Percentiles rank a stretch among this genome's conserved stretches.
Conservation (phyloP, 37 sponge, comb jelly and placozoan genomes). For the Bolinopsis microptera region DNA sequence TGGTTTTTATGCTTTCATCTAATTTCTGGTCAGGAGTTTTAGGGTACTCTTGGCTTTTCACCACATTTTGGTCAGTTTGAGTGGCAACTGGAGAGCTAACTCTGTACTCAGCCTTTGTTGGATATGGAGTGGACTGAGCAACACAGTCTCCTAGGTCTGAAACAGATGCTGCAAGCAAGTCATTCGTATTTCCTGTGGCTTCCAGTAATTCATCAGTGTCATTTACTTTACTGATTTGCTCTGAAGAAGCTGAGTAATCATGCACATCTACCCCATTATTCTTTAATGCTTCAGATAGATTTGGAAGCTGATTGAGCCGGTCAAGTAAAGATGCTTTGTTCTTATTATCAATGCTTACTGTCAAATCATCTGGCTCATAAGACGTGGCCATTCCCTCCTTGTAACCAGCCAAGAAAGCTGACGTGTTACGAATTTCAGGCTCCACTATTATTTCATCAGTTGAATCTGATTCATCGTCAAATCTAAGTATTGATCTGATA, state of each 20-base stretch:
- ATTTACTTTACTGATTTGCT: neutral
- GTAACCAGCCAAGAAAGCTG: constrained; percentile 3
- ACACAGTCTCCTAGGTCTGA: constrained; percentile 2
- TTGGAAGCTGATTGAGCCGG: neutral
- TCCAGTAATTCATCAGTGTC: neutral
- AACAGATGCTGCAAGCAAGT: neutral
- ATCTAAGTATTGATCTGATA: neutral
- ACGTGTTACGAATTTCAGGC: neutral
- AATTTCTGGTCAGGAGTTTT: constrained; percentile 5
- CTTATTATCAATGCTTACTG: neutral
- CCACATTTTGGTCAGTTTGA: neutral
- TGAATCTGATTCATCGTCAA: too few relatives aligned
- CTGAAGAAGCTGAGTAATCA: neutral
- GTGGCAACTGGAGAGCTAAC: neutral
- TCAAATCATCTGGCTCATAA: neutral
- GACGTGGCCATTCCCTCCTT: neutral
- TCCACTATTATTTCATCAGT: neutral
- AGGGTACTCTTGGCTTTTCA: too few relatives aligned
- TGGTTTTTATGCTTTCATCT: constrained; percentile 6
- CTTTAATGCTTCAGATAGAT: neutral
- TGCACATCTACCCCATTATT: constrained; percentile 13
- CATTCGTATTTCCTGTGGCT: neutral
- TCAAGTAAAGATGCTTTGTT: neutral
- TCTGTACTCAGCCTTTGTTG: neutral
- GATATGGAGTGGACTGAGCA: constrained; percentile 3